These are phyloP conservation scores for Hyposoter dolosus DNA, from an alignment of 2,888 invertebrate genomes.

Conservation along the genomic window DNA sequence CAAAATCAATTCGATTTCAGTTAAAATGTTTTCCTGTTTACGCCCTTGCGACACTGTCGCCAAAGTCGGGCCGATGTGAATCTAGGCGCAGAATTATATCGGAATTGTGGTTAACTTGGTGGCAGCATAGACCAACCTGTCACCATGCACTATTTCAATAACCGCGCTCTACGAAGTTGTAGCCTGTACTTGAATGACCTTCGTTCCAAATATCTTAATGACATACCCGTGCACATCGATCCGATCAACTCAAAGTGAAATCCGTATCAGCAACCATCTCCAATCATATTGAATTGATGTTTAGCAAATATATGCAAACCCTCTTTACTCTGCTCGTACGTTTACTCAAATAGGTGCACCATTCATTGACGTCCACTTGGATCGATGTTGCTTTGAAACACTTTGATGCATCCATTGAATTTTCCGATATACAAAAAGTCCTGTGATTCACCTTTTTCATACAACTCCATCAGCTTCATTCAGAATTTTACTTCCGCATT, in stretches of 20 bases:
- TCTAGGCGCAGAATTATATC: conserved; percentile 22
- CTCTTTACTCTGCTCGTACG: not conserved
- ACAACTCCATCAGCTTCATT: not conserved
- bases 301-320: conserved; percentile 37
- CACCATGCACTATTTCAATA: conserved; percentile 17
- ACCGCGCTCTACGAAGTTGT: conserved; percentile 34
- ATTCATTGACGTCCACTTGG: not conserved
- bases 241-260: conserved; percentile 21
- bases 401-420: not conserved
- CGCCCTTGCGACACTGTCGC: conserved; percentile 8
- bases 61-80: conserved; percentile 12
- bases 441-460: not conserved
- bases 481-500: not conserved
- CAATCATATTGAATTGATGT: conserved; percentile 20
- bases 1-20: conserved; percentile 23
- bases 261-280: not conserved
- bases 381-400: not conserved
- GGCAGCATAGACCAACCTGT: conserved; percentile 28
- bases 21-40: conserved; percentile 23
- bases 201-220: conserved; percentile 36
- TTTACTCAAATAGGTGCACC: not conserved
- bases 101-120: conserved; percentile 39
- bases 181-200: conserved; percentile 19
- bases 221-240: not conserved
- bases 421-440: not conserved